Conservation (phyloP, 1,140 invertebrate species). For the Hirudo medicinalis region DNA sequence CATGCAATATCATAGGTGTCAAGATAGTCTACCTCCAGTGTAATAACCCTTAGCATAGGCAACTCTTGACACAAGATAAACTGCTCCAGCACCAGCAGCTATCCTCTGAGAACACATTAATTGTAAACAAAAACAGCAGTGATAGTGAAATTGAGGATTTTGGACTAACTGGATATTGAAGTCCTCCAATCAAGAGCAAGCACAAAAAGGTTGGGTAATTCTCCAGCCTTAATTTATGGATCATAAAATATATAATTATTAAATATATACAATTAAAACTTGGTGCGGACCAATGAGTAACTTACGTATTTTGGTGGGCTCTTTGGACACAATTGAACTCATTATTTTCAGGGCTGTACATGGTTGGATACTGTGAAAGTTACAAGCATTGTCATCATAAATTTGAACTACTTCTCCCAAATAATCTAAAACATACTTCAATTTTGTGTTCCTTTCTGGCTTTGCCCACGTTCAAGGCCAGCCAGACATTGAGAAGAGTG, state of each 20-base stretch:
- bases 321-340: slow-evolving; percentile 44
- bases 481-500: slow-evolving; percentile 32
- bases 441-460: slow-evolving; percentile 35
- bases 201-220: slow-evolving; percentile 40
- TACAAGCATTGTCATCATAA: slow-evolving; percentile 10
- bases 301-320: slow-evolving; percentile 47
- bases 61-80: slow-evolving; percentile 37
- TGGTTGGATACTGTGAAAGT: slow-evolving; percentile 38
- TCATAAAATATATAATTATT: neutral
- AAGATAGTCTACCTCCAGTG: slow-evolving; percentile 34
- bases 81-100: slow-evolving; percentile 32
- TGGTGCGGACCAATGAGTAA: slow-evolving; percentile 3
- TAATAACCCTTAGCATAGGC: slow-evolving; percentile 41
- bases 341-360: slow-evolving; percentile 40
- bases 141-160: neutral
- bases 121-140: neutral
- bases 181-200: slow-evolving; percentile 39
- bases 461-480: slow-evolving; percentile 33
- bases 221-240: slow-evolving; percentile 41
- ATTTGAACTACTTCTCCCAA: neutral
- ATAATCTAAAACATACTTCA: slow-evolving; percentile 25
- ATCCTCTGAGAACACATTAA: slow-evolving; percentile 24
- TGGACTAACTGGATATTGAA: slow-evolving; percentile 41
- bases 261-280: neutral
- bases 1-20: slow-evolving; percentile 6